Percentiles rank a stretch among this genome's conserved stretches.
phyloP scores from a whole-genome alignment of 2,888 invertebrate genomes.

The Embidobia sp. region DNA sequence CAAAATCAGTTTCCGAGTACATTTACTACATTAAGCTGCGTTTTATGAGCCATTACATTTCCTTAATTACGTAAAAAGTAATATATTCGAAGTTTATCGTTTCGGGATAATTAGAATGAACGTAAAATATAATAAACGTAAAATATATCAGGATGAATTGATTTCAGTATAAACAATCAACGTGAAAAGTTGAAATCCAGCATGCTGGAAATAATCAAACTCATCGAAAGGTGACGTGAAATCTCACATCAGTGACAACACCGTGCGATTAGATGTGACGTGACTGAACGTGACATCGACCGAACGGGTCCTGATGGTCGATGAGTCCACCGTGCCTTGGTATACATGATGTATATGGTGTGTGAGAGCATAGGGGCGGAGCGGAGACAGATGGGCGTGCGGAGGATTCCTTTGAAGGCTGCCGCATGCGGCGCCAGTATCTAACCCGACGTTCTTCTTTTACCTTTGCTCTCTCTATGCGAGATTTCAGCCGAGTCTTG shows the following conservation, averaged over 20 bases:
- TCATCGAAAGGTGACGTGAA: slow-evolving; percentile 54
- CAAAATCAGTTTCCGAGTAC: slow-evolving; percentile 6
- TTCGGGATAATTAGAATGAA: slow-evolving; percentile 18
- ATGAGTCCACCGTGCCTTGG: slow-evolving; percentile 69
- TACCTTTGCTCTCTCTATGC: slow-evolving; percentile 68
- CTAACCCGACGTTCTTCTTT: slow-evolving; percentile 72
- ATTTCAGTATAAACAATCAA: neutral
- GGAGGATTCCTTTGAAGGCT: slow-evolving; percentile 81
- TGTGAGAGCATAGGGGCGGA: slow-evolving; percentile 80
- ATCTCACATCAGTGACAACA: slow-evolving; percentile 61
- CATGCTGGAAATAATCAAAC: slow-evolving; percentile 17
- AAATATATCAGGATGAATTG: slow-evolving; percentile 9
- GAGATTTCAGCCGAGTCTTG: slow-evolving; percentile 60
- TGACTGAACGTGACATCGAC: slow-evolving; percentile 73
- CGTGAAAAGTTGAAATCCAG: neutral
- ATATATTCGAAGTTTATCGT: slow-evolving; percentile 40
- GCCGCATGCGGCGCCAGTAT: slow-evolving; percentile 81
- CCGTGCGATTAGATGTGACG: slow-evolving; percentile 71
- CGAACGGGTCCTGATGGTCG: slow-evolving; percentile 71
- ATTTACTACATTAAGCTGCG: slow-evolving; percentile 5
- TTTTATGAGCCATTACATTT: slow-evolving; percentile 47
- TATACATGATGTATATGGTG: slow-evolving; percentile 79
- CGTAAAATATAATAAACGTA: slow-evolving; percentile 4
- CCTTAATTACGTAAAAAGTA: slow-evolving; percentile 38
- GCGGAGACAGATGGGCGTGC: slow-evolving; percentile 82